These are phyloP conservation scores for Papilio xuthus DNA, from an alignment of 1,140 invertebrate genomes.

Conservation along the genomic window DNA sequence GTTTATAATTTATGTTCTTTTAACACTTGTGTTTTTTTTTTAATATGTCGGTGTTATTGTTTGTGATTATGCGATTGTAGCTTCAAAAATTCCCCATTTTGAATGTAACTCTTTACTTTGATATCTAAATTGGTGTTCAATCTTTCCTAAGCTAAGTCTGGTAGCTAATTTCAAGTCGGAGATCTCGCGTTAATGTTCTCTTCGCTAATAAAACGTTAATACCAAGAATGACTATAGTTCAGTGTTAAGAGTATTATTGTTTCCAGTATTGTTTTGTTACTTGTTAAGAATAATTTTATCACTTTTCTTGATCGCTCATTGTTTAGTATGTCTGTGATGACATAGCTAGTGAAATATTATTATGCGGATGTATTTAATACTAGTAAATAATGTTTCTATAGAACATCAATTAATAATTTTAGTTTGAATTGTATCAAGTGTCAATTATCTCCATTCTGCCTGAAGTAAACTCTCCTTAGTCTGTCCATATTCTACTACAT, in stretches of 20 bases:
- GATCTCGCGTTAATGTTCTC: neutral
- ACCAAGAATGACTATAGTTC: neutral
- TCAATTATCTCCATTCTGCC: no score
- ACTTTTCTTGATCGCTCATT: neutral
- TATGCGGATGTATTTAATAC: neutral
- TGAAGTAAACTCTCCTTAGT: no score
- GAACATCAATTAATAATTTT: neutral
- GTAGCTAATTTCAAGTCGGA: neutral
- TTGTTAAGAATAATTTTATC: neutral
- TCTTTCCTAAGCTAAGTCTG: neutral
- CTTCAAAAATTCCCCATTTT: neutral
- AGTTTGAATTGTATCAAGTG: no score
- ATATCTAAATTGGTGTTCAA: neutral
- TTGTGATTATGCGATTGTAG: neutral
- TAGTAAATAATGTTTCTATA: neutral
- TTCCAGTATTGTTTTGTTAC: no score
- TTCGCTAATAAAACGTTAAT: neutral
- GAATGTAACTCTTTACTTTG: neutral
- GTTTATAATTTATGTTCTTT: constrained; percentile 22
- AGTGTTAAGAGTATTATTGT: neutral
- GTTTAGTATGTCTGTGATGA: no score
- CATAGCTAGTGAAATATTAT: no score
- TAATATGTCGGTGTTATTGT: neutral
- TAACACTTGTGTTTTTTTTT: constrained; percentile 8
- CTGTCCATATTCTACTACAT: no score